A percentile compares a stretch with the other conserved stretches of the same genome.
phyloP scores from a whole-genome alignment of 2,797 vertebrate genomes.

The Tarsius wallacei region DNA sequence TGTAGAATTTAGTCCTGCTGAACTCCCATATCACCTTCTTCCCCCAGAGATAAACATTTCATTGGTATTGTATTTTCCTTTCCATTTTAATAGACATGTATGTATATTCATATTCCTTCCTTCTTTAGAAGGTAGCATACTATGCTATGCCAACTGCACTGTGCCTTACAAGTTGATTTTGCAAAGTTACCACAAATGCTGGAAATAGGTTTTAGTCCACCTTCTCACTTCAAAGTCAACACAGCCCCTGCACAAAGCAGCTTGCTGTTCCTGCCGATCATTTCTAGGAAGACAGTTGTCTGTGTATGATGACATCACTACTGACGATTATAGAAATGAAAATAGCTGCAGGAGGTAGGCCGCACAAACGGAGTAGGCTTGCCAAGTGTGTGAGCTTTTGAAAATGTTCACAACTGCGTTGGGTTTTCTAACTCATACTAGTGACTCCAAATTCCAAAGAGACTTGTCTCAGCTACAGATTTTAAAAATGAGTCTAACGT shows the following conservation, averaged over 20 bases:
- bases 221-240: not conserved
- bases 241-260: not conserved
- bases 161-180: not conserved
- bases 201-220: not conserved
- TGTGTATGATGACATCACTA: not conserved
- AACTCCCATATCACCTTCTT: not conserved
- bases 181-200: not conserved
- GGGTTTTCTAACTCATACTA: not conserved
- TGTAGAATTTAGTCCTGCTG: too few species aligned
- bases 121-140: not conserved
- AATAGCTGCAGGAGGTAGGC: not conserved
- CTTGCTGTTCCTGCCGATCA: not conserved
- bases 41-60: not conserved
- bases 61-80: not conserved
- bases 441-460: slow-evolving; percentile 39
- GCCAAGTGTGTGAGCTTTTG: not conserved
- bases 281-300: slow-evolving; percentile 31
- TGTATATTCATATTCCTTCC: not conserved
- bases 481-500: not conserved
- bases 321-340: not conserved
- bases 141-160: not conserved
- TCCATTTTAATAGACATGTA: not conserved
- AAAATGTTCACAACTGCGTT: not conserved
- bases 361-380: not conserved
- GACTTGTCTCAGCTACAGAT: not conserved